These are phyloP conservation scores for Acanthiza pusilla DNA, from an alignment of 2,797 vertebrate genomes.

Conservation along the genomic window DNA sequence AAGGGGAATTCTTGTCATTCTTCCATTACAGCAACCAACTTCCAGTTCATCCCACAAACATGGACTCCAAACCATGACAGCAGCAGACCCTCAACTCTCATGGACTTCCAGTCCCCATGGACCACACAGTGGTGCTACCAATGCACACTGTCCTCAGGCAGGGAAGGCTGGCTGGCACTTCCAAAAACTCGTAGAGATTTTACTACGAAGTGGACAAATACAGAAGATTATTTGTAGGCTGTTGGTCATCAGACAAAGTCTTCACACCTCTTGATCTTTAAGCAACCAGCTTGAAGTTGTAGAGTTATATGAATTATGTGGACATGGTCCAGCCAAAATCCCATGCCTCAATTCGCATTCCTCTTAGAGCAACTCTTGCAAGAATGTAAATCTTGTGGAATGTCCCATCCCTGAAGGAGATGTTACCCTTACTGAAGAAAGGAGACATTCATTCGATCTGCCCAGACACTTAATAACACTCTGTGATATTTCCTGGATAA, in stretches of 20 bases:
- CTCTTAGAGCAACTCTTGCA: not conserved
- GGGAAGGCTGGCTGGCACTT: not conserved
- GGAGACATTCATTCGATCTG: not conserved
- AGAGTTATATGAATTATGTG: not conserved
- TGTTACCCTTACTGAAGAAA: not conserved
- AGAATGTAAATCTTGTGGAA: not conserved
- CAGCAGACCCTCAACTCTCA: not conserved
- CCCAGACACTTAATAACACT: not conserved
- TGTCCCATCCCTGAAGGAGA: not conserved
- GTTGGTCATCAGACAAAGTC: not conserved
- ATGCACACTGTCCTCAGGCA: not conserved
- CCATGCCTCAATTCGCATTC: not conserved
- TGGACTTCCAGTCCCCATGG: not conserved
- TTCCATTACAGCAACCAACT: not conserved
- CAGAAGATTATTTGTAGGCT: not conserved
- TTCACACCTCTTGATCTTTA: not conserved
- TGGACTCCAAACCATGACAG: not conserved
- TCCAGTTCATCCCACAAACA: not conserved
- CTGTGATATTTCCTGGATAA: not conserved
- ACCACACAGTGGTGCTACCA: constrained; percentile 57
- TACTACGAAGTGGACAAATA: not conserved
- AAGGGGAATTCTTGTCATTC: no score
- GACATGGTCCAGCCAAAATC: not conserved
- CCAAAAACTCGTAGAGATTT: not conserved
- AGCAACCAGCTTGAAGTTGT: not conserved